These are phyloP conservation scores for Chaenocephalus aceratus DNA, from an alignment of 2,113 vertebrate species.

Conservation along the genomic window DNA sequence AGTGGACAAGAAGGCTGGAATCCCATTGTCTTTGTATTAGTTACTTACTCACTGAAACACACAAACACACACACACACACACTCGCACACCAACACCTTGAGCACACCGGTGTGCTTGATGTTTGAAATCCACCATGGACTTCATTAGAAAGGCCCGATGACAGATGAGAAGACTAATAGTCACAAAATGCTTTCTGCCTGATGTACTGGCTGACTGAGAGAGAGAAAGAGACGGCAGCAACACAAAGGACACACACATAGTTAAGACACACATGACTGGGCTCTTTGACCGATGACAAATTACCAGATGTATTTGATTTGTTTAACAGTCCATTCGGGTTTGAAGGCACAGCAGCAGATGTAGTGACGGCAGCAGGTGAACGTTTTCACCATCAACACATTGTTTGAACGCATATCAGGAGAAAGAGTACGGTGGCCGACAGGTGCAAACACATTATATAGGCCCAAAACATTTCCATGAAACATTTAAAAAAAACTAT, in stretches of 20 bases:
- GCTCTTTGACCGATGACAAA: constrained; percentile 40
- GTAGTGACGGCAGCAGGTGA: neutral
- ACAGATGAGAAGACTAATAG: constrained; percentile 72
- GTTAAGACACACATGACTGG: constrained; percentile 36
- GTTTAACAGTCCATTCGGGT: constrained; percentile 17
- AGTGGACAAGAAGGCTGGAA: constrained; percentile 9
- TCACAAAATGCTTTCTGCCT: constrained; percentile 63
- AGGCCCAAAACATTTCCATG: no score
- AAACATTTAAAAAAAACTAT: no score
- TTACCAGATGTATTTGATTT: constrained; percentile 47
- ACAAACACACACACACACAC: constrained; percentile 16
- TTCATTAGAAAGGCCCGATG: constrained; percentile 75
- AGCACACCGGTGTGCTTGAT: constrained; percentile 8
- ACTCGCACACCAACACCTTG: neutral
- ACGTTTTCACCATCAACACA: constrained; percentile 23
- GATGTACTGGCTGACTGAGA: constrained; percentile 49
- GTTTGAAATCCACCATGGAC: constrained; percentile 71
- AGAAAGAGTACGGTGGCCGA: no score
- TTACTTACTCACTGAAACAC: constrained; percentile 7
- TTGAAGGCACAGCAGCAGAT: constrained; percentile 17
- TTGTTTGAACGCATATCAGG: neutral
- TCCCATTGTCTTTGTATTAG: neutral
- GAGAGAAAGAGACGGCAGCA: constrained; percentile 12
- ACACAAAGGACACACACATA: constrained; percentile 21
- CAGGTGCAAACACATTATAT: no score